These are phyloP conservation scores for Potorous gilbertii DNA, from an alignment of 2,797 vertebrate species.

Conservation along the genomic window DNA sequence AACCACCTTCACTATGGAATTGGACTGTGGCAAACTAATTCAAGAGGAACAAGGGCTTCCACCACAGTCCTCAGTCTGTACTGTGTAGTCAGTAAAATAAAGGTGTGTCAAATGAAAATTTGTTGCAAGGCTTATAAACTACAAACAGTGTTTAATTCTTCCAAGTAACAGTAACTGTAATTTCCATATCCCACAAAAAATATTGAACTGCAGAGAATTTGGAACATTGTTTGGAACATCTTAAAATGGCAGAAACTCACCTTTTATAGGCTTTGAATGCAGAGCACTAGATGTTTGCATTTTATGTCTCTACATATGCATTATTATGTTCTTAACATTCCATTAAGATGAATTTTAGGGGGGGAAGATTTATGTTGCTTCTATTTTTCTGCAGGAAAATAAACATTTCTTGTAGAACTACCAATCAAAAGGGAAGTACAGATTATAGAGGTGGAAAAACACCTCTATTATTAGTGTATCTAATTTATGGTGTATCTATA, in stretches of 20 bases:
- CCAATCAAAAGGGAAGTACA: constrained; percentile 27
- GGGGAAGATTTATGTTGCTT: constrained; percentile 32
- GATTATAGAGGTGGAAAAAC: background rate
- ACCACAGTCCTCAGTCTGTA: constrained; percentile 88
- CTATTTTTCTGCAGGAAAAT: constrained; percentile 47
- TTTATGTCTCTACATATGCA: background rate
- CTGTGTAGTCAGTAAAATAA: constrained; percentile 84
- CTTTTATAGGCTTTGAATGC: background rate
- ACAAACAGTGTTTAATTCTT: constrained; percentile 20
- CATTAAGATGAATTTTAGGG: constrained; percentile 57
- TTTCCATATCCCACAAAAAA: background rate
- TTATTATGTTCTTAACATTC: constrained; percentile 8
- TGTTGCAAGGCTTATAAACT: constrained; percentile 1
- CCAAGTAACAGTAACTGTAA: constrained; percentile 33
- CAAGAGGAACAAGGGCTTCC: constrained; percentile 91
- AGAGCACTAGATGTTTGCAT: background rate
- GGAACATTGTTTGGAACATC: background rate
- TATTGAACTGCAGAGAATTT: background rate
- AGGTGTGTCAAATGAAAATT: constrained; percentile 80
- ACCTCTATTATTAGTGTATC: no score
- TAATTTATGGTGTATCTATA: background rate
- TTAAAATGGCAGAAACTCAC: constrained; percentile 36
- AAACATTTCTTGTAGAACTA: constrained; percentile 8
- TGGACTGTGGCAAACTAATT: constrained; percentile 96
- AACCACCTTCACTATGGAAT: constrained; percentile 94